Conservation (phyloP, 2,113 vertebrate genomes). For the Podilymbus podiceps region DNA sequence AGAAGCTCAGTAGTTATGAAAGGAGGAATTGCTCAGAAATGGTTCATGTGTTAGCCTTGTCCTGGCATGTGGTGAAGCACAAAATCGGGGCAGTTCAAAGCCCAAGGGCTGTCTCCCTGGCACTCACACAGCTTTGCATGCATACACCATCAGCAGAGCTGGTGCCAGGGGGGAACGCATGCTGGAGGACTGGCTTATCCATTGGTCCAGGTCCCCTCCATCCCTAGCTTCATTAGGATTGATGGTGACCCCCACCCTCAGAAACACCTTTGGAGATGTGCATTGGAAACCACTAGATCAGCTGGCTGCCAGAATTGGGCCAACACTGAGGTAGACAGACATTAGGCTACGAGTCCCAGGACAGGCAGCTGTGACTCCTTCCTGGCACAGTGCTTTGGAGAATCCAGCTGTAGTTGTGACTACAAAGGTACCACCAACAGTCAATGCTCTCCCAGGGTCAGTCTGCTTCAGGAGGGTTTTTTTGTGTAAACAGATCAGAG, state of each 20-base stretch:
- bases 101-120: neutral
- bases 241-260: neutral
- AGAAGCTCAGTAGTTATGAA: neutral
- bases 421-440: neutral
- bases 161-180: too few relatives aligned
- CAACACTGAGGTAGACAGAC: neutral
- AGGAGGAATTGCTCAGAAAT: neutral
- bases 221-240: neutral
- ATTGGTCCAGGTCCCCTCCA: neutral
- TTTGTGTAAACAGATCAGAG: neutral
- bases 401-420: neutral
- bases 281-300: too few relatives aligned
- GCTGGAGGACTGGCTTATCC: neutral
- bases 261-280: rapidly evolving
- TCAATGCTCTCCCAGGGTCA: neutral
- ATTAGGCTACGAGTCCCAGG: neutral
- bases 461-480: neutral
- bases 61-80: neutral
- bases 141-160: neutral
- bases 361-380: neutral
- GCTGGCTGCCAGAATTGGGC: neutral
- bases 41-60: neutral
- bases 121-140: neutral
- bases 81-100: neutral
- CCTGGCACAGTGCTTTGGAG: neutral